Conservation (phyloP, 1,140 invertebrate species). For the Polyergus mexicanus region DNA sequence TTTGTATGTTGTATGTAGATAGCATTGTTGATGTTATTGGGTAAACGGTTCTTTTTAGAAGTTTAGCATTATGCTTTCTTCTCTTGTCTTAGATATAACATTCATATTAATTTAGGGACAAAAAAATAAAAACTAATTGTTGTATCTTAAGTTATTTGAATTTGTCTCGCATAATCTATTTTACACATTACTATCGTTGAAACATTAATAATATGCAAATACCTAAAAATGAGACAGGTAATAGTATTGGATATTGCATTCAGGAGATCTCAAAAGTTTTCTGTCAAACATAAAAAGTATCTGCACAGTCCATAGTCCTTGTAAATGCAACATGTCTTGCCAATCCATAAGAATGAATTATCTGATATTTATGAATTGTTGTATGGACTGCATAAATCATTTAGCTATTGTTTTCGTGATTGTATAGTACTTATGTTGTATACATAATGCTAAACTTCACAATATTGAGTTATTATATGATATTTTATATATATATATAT, state of each 20-base stretch:
- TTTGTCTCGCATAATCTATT: background rate
- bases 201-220: background rate
- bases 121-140: slow-evolving; percentile 22
- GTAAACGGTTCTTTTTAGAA: slow-evolving; percentile 37
- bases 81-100: background rate
- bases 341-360: background rate
- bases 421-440: slow-evolving; percentile 39
- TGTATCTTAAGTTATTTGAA: slow-evolving; percentile 7
- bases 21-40: slow-evolving; percentile 38
- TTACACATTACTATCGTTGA: background rate
- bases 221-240: background rate
- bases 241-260: background rate
- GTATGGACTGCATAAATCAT: slow-evolving; percentile 9
- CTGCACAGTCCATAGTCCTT: background rate
- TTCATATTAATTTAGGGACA: background rate
- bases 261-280: background rate
- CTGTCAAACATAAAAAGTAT: background rate
- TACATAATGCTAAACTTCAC: slow-evolving; percentile 53
- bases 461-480: slow-evolving; percentile 36
- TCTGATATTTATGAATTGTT: background rate
- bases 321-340: slow-evolving; percentile 1
- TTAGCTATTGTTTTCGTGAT: slow-evolving; percentile 12
- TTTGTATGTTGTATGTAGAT: slow-evolving; percentile 26
- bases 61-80: slow-evolving; percentile 62
- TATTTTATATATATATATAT: slow-evolving; percentile 6